phyloP scores from a whole-genome alignment of 2,113 vertebrate genomes.

The Scolopax mira region DNA sequence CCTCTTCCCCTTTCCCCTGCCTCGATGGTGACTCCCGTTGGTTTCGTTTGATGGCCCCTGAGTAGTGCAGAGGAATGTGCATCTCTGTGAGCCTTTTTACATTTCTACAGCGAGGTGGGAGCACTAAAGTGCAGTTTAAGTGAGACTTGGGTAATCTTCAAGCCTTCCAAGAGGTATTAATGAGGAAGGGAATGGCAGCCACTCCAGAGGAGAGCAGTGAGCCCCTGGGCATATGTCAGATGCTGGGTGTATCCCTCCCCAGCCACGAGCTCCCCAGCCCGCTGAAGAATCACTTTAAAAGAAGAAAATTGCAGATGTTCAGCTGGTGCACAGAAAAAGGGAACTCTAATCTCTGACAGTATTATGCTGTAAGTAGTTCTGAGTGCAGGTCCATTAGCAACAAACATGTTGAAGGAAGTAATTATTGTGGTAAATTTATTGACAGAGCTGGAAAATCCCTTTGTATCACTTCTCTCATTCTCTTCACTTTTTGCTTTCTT shows the following conservation, averaged over 20 bases:
- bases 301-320: neutral
- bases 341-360: neutral
- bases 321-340: neutral
- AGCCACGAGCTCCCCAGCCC: neutral
- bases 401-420: conserved; percentile 33
- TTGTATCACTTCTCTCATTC: conserved; percentile 50
- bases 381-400: neutral
- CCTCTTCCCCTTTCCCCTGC: neutral
- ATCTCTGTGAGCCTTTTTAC: neutral
- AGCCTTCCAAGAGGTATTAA: neutral
- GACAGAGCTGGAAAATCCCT: conserved; percentile 56
- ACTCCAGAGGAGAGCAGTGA: neutral
- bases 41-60: neutral
- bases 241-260: neutral
- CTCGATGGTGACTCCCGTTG: neutral
- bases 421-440: conserved; percentile 60
- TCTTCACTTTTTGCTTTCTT: conserved; percentile 31
- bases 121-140: neutral
- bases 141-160: neutral
- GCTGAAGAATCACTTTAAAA: neutral
- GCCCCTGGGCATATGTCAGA: too few relatives aligned
- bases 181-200: neutral
- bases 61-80: neutral
- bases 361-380: conserved; percentile 6
- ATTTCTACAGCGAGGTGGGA: neutral